Percentiles rank a stretch among this genome's conserved stretches.
phyloP scores from a whole-genome alignment of 2,113 vertebrate species.

The Agapornis roseicollis region DNA sequence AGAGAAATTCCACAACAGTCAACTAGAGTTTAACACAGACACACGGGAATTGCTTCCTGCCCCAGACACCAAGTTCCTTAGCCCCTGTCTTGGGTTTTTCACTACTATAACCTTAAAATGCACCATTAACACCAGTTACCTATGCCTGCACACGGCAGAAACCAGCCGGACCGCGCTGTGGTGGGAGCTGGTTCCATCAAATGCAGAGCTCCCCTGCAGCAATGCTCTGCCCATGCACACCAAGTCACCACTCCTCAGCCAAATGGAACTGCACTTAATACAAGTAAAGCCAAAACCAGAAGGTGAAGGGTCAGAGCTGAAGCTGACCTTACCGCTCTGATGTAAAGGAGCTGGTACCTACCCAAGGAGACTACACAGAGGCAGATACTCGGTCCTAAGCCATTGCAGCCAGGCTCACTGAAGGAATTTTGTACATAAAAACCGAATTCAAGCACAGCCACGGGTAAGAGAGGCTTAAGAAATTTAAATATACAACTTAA shows the following conservation, averaged over 20 bases:
- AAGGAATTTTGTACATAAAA: not conserved
- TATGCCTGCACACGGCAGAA: fast-evolving
- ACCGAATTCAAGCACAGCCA: not conserved
- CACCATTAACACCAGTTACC: not conserved
- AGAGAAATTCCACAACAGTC: not conserved
- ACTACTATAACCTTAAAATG: not conserved
- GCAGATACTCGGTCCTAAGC: not conserved
- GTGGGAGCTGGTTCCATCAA: not conserved
- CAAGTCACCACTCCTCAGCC: not conserved
- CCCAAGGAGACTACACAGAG: fast-evolving
- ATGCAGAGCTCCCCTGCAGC: not conserved
- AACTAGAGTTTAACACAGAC: fast-evolving
- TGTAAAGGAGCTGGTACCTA: not conserved
- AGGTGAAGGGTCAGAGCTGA: not conserved
- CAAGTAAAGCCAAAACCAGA: fast-evolving
- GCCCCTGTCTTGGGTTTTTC: not conserved
- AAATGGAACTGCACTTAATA: fast-evolving
- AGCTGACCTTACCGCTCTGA: not conserved
- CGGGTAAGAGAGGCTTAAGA: not conserved
- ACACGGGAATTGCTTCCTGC: not conserved
- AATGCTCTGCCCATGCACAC: fast-evolving
- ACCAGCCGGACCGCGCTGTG: not conserved
- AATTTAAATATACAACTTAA: fast-evolving
- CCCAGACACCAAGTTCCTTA: not conserved
- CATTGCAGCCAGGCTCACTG: not conserved